Base-by-base conservation (phyloP, 2,797 vertebrate genomes). In the Syngnathus rostellatus region DNA sequence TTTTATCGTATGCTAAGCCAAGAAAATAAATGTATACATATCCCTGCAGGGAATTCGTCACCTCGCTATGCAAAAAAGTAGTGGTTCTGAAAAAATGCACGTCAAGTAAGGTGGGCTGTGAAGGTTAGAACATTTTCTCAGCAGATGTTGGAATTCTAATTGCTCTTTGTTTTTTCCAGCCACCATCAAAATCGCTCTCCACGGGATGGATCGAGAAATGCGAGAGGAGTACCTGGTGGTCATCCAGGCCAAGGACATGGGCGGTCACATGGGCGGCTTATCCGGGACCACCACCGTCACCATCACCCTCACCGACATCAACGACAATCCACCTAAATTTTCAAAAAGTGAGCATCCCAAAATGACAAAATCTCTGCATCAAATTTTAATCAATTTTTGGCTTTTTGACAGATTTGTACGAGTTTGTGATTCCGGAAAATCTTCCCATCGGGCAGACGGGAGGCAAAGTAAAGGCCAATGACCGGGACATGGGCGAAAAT, bases 201-300 rank as follows among this genome's bases (percentile, higher is more conserved):
- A 96, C 37, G 96, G 94, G 78, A 99, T 99, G 97, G 97, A 99
- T 76, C 92, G 97, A 72, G 97, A 99, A 90, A 94, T 97, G 87
- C 95, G 96, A 83, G 96, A 99, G 76, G 95, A 97, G 74, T 99
- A 98, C 77, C 90, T 94, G 73, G 95, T 99, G n/a, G 96, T 99
- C 77, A 99, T 99, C 72, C 97, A 99, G 88, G 97, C 96, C 64
- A 99, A 98, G 86, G 97, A 99, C 85, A 99, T 99, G 97, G 97
- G 97, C 62, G 97, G 97, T 74, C 97, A 99, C 79, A 98, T 98
- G 83, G 97, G 97, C 0, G 97, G 97, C 69, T 86, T 99, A 67
- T 98, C 96, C 21, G 97, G 97, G 77, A 99, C 97, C 0, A 98
- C 97, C 0, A 98, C 97, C 0, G 94, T 99, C 73, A 98, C 96